phyloP scores from a whole-genome alignment of 2,113 vertebrate genomes.

The Pygathrix nemaeus region DNA sequence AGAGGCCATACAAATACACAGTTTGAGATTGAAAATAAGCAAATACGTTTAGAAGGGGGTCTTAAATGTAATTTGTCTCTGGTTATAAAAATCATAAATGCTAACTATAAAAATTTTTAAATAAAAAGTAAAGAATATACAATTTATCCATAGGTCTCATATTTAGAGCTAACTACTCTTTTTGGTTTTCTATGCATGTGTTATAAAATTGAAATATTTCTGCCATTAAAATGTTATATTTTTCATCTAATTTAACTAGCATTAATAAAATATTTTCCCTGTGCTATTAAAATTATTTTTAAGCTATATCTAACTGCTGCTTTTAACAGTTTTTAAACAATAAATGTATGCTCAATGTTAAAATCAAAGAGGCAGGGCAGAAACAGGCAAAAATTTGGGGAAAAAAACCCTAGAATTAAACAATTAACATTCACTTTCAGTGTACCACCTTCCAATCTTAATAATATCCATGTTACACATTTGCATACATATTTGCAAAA shows the following conservation, averaged over 20 bases:
- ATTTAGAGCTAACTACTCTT: not conserved
- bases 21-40: constrained; percentile 29
- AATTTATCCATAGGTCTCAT: not conserved
- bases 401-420: not conserved
- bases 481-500: not conserved
- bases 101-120: not conserved
- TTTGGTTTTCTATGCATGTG: not conserved
- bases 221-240: not conserved
- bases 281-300: not conserved
- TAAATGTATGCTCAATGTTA: not conserved
- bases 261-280: constrained; percentile 6
- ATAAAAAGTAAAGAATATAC: constrained; percentile 1
- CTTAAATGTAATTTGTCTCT: constrained; percentile 23
- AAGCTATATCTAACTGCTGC: not conserved
- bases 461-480: not conserved
- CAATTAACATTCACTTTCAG: not conserved
- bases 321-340: not conserved
- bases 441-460: not conserved
- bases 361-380: not conserved
- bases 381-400: not conserved
- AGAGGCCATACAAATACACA: not conserved
- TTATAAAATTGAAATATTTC: constrained; percentile 39
- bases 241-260: not conserved
- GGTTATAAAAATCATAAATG: not conserved
- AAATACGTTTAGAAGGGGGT: not conserved